Conservation (phyloP, 2,888 invertebrate genomes). For the Allophyes oxyacanthae region DNA sequence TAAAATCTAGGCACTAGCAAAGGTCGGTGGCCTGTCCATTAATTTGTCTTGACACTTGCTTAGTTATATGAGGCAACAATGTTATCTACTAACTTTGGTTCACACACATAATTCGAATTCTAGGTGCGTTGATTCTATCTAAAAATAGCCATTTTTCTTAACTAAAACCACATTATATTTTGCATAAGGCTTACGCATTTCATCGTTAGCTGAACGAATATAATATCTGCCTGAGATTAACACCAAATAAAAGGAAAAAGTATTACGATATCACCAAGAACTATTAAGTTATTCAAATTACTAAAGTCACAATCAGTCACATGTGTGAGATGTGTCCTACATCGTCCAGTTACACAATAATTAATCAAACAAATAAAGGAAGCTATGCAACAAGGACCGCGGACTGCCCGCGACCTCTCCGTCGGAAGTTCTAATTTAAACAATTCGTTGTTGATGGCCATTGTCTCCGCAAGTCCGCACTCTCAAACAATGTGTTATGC, state of each 20-base stretch:
- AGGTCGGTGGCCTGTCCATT: background rate
- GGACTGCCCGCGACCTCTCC: conserved; percentile 45
- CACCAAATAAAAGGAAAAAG: no score
- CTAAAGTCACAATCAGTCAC: background rate
- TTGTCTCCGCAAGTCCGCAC: conserved; percentile 65
- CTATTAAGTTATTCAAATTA: conserved; percentile 1
- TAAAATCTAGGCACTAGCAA: background rate
- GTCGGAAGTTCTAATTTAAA: conserved; percentile 82
- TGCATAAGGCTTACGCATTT: no score
- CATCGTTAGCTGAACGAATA: no score
- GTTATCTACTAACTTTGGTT: no score
- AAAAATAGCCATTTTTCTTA: no score
- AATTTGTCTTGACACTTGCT: background rate
- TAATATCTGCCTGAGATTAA: no score
- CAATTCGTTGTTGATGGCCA: conserved; percentile 68
- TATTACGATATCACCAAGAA: background rate
- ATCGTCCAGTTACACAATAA: conserved; percentile 34
- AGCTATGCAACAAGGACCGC: conserved; percentile 34
- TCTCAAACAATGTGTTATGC: conserved; percentile 21
- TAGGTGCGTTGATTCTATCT: no score
- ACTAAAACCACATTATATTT: background rate
- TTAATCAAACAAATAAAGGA: conserved; percentile 51
- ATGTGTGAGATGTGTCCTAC: conserved; percentile 18
- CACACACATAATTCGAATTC: no score
- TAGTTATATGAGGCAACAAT: no score